Base-by-base conservation (phyloP, 2,888 invertebrate genomes). In the Maniola hyperantus region DNA sequence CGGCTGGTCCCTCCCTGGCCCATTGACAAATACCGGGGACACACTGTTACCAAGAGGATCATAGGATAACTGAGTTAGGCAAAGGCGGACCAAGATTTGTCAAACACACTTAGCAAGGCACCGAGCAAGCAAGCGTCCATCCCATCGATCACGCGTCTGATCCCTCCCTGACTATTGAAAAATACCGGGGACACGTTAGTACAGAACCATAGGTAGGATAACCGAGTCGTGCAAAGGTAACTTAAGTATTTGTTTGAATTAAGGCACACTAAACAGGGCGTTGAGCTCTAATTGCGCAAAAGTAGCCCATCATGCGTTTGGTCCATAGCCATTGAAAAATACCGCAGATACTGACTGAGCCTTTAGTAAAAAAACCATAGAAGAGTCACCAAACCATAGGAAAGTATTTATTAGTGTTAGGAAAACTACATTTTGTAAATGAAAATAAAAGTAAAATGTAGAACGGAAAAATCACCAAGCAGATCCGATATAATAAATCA, bases 91-190 rank as follows among this genome's bases (percentile, higher is more conserved):
- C 61, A 44, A 44, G 44, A 44, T 44, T 70, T n/a, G n/a, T n/a
- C n/a, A n/a, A n/a, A n/a, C 58, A 58, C 54, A 65, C 44, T 53
- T 68, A 44, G 66, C 69, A 72, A 72, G 74, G 76, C 76, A 74
- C 73, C 74, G 74, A 73, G 70, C 64, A 20, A 64, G 84, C 85
- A 85, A 88, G 79, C 78, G 78, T 73, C 78, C 87, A 80, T 86
- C 89, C 89, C 89, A 86, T 88, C 81, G 85, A 81, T 89, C 91
- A 91, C 91, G 88, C 79, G 81, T 79, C 79, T 79, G 78, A 78
- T 75, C 82, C 77, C 75, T 74, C 76, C 79, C 83, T 81, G 78
- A 76, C 72, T 82, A 84, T 84, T 87, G 85, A 87, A 86, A 87
- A 85, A 84, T 74, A 75, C 75, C 74, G 72, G 70, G 71, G 74